These are phyloP conservation scores for Meghimatium bilineatum DNA, from an alignment of 2,888 invertebrate genomes.

Conservation along the genomic window DNA sequence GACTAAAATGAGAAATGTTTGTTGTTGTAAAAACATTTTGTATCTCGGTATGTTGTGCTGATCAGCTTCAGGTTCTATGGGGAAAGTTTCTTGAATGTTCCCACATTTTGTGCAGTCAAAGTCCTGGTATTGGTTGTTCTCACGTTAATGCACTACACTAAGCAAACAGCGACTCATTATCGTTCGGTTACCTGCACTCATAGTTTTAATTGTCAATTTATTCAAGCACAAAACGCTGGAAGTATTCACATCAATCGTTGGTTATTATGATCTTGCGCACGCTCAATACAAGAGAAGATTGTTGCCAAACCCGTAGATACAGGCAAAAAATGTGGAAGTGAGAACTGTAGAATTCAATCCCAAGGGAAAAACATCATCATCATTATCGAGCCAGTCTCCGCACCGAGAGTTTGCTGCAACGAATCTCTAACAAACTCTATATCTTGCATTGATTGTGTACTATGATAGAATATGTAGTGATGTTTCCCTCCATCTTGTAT, in stretches of 20 bases:
- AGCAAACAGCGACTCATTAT: slow-evolving; percentile 20
- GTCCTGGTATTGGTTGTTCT: neutral
- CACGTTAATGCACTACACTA: neutral
- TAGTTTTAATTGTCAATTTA: neutral
- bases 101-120: neutral
- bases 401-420: too few relatives aligned
- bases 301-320: too few relatives aligned
- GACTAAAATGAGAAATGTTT: neutral
- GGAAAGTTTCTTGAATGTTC: neutral
- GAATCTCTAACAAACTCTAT: too few relatives aligned
- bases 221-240: neutral
- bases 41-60: slow-evolving; percentile 1
- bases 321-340: too few relatives aligned
- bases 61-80: neutral
- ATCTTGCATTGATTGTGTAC: too few relatives aligned
- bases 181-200: neutral
- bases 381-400: too few relatives aligned
- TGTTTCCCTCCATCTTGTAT: too few relatives aligned
- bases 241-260: neutral
- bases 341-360: too few relatives aligned
- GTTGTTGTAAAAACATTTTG: neutral
- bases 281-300: too few relatives aligned
- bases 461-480: too few relatives aligned
- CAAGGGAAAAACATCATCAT: too few relatives aligned
- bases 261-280: too few relatives aligned